A percentile compares a stretch with the other conserved stretches of the same genome.
These are phyloP conservation scores for Silurus aristotelis DNA, from an alignment of 2,797 vertebrate species.

Conservation along the genomic window DNA sequence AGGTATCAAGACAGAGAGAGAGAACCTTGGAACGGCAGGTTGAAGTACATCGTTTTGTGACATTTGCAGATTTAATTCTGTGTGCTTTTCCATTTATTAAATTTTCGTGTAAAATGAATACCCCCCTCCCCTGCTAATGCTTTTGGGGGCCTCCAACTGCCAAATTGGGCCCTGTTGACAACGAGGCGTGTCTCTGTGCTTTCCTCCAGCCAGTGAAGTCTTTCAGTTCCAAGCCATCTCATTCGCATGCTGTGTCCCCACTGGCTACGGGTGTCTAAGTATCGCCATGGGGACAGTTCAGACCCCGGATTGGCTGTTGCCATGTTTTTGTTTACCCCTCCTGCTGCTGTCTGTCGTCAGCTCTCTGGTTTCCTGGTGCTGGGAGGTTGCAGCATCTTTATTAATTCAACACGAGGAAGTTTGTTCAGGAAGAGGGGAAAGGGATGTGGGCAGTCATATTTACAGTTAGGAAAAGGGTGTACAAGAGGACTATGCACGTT, in stretches of 20 bases:
- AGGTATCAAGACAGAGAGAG: neutral
- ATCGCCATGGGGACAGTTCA: conserved; percentile 33
- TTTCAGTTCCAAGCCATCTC: conserved; percentile 24
- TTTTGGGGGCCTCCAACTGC: conserved; percentile 16
- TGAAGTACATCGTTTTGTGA: conserved; percentile 10
- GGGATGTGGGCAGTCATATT: conserved; percentile 59
- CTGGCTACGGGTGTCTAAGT: conserved; percentile 21
- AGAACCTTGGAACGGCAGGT: conserved; percentile 29
- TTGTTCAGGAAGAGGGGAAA: conserved; percentile 60
- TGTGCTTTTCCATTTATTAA: conserved; percentile 41
- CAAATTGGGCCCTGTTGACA: conserved; percentile 26
- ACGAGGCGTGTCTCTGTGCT: conserved; percentile 6
- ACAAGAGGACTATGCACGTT: conserved; percentile 55
- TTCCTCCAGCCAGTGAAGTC: conserved; percentile 21
- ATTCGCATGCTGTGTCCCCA: conserved; percentile 14
- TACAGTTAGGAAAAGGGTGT: conserved; percentile 63
- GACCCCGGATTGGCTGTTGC: conserved; percentile 38
- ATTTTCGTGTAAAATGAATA: conserved; percentile 26
- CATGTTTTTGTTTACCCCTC: conserved; percentile 57
- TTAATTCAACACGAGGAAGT: conserved; percentile 67
- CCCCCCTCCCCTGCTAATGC: neutral
- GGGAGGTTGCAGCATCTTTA: conserved; percentile 61
- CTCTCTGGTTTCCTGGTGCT: conserved; percentile 53
- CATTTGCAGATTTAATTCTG: conserved; percentile 15
- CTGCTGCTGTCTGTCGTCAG: conserved; percentile 54